phyloP scores from a whole-genome alignment of 2,888 invertebrate species.

The Caenorhabditis wallacei region DNA sequence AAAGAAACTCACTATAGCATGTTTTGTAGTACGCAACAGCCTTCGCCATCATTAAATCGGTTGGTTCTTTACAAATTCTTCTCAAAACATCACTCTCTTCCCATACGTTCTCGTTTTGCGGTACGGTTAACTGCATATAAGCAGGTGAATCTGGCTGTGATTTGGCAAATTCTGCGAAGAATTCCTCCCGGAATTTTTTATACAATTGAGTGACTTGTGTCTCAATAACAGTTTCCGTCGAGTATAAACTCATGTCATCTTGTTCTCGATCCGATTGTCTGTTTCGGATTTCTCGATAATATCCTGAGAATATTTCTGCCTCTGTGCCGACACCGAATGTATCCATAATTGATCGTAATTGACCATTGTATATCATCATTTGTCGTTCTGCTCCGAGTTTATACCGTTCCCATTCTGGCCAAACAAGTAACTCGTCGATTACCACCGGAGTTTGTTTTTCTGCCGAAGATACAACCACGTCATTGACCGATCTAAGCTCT shows the following conservation, averaged over 20 bases:
- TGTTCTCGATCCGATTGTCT: conserved; percentile 76
- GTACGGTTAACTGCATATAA: conserved; percentile 13
- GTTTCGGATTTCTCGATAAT: conserved; percentile 70
- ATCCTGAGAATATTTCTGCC: conserved; percentile 78
- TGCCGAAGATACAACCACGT: conserved; percentile 45
- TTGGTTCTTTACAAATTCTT: conserved; percentile 35
- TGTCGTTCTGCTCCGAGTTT: conserved; percentile 29
- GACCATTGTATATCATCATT: conserved; percentile 65
- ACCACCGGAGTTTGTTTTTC: conserved; percentile 60
- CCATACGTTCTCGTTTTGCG: background rate
- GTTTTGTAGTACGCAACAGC: conserved; percentile 75
- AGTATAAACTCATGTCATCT: conserved; percentile 79
- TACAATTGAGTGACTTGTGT: conserved; percentile 65
- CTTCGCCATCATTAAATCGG: conserved; percentile 62
- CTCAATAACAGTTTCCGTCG: conserved; percentile 78
- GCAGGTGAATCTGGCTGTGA: background rate
- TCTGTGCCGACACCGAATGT: conserved; percentile 78
- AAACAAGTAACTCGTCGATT: conserved; percentile 41
- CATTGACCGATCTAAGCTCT: conserved; percentile 26
- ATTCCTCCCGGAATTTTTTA: conserved; percentile 44
- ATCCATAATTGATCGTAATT: conserved; percentile 73
- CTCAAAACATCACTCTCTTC: conserved; percentile 31
- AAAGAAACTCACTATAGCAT: conserved; percentile 64
- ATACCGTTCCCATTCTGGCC: conserved; percentile 64
- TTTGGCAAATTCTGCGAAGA: conserved; percentile 57